Percentiles rank a stretch among this genome's conserved stretches.
Conservation (phyloP, 2,888 invertebrate genomes). For the Machimus atricapillus region DNA sequence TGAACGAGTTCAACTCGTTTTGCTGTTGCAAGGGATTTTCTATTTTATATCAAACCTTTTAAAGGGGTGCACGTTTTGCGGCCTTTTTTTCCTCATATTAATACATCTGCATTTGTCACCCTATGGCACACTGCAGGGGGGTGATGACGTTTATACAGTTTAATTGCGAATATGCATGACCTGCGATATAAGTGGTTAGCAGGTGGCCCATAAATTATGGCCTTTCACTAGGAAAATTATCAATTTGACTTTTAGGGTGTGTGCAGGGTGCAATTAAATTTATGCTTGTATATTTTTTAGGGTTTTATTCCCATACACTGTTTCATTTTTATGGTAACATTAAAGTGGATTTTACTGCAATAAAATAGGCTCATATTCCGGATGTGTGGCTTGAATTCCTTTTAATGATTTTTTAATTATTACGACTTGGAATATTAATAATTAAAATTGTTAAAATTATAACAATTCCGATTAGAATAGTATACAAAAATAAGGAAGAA, state of each 20-base stretch:
- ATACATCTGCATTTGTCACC: background rate
- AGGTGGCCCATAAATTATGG: background rate
- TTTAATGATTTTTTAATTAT: background rate
- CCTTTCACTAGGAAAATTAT: background rate
- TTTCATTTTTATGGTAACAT: background rate
- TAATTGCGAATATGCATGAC: slow-evolving; percentile 17
- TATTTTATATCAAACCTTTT: background rate
- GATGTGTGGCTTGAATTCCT: background rate
- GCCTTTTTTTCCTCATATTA: background rate
- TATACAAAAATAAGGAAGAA: too few relatives aligned
- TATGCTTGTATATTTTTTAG: background rate
- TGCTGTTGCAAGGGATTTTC: background rate
- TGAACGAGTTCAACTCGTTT: background rate
- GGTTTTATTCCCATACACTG: background rate
- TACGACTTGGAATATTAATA: background rate
- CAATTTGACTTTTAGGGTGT: background rate
- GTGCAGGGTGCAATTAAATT: background rate
- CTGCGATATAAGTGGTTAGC: background rate
- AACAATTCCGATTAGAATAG: too few relatives aligned
- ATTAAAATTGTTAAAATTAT: background rate
- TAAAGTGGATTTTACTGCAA: background rate
- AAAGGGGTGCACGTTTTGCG: background rate
- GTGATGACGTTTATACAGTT: slow-evolving; percentile 5
- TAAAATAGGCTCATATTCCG: background rate
- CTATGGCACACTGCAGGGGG: background rate